Conservation (phyloP, 2,888 invertebrate species). For the Standfussiana lucernea region DNA sequence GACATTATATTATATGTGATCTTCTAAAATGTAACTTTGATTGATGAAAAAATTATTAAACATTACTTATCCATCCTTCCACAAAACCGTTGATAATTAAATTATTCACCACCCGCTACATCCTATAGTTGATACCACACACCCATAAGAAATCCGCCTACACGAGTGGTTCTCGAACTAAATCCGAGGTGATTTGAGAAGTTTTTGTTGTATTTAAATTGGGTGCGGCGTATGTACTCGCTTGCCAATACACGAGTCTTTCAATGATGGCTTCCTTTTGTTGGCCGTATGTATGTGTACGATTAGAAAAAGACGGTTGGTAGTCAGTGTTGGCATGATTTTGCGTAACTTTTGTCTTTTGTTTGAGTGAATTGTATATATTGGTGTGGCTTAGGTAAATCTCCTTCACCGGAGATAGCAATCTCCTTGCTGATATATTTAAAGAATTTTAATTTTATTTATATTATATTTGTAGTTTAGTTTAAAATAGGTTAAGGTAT, state of each 20-base stretch:
- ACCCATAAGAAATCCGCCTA: slow-evolving; percentile 85
- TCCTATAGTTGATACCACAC: slow-evolving; percentile 66
- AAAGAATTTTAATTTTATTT: no score
- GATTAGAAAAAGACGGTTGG: slow-evolving; percentile 19
- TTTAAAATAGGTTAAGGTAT: no score
- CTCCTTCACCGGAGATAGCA: no score
- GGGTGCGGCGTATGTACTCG: slow-evolving; percentile 81
- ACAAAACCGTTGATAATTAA: not conserved
- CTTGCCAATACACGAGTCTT: slow-evolving; percentile 61
- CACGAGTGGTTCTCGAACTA: slow-evolving; percentile 85
- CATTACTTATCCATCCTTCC: not conserved
- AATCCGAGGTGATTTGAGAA: slow-evolving; percentile 87
- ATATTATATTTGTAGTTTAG: no score
- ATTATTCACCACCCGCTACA: slow-evolving; percentile 29
- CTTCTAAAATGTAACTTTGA: not conserved
- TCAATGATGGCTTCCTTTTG: slow-evolving; percentile 43
- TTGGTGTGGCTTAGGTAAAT: not conserved
- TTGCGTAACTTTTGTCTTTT: slow-evolving; percentile 7
- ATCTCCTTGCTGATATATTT: no score
- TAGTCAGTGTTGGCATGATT: not conserved
- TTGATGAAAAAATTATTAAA: not conserved
- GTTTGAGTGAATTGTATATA: not conserved
- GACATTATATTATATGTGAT: not conserved
- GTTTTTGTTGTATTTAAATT: slow-evolving; percentile 89
- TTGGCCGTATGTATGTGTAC: slow-evolving; percentile 11